Evolutionary conservation across 2,113 vertebrate species (phyloP).

Genomic region (Picathartes gymnocephalus): DNA sequence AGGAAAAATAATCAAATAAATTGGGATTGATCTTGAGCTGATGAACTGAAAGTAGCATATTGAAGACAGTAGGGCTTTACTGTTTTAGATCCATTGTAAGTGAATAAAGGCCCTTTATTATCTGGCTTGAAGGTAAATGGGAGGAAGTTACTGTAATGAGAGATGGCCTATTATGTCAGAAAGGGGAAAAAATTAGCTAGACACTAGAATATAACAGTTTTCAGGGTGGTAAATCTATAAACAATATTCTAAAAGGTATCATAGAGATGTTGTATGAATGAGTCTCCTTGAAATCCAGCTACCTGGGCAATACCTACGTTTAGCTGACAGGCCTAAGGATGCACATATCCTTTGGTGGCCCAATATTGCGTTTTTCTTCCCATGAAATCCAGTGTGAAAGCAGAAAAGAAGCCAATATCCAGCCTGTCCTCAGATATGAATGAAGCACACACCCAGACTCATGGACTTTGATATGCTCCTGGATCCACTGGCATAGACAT

Average conservation of each 20-base stretch:
- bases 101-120: constrained; percentile 11
- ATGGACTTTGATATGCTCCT: neutral
- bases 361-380: neutral
- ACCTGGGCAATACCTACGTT: neutral
- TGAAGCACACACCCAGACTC: neutral
- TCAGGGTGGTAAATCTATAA: neutral
- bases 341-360: neutral
- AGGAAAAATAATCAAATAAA: constrained; percentile 24
- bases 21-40: neutral
- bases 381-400: neutral
- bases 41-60: neutral
- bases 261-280: neutral
- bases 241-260: neutral
- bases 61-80: constrained; percentile 4
- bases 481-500: neutral
- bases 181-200: neutral
- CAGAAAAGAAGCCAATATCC: neutral
- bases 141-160: neutral
- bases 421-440: neutral
- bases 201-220: neutral
- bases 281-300: neutral
- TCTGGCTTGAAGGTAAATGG: neutral
- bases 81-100: constrained; percentile 15
- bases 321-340: neutral
- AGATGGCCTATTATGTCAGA: neutral